Conservation (phyloP, 1,140 invertebrate genomes). For the Protaetia brevitarsis region DNA sequence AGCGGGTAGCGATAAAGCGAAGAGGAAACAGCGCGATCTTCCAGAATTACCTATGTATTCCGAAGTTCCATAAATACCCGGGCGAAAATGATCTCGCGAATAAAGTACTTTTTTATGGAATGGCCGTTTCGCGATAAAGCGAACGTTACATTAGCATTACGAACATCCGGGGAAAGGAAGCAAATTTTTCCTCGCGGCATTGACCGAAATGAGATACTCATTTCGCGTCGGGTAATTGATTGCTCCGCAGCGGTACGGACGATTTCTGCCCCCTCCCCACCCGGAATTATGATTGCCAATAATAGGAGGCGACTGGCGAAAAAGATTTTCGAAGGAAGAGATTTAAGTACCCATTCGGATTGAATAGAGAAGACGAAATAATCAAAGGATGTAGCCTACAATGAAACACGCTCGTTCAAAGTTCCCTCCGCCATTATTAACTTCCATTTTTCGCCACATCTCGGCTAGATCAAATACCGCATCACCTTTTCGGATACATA, state of each 20-base stretch:
- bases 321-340: too few species aligned
- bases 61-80: not conserved
- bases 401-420: too few species aligned
- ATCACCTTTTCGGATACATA: not conserved
- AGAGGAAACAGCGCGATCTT: too few species aligned
- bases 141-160: constrained; percentile 3
- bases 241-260: not conserved
- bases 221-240: not conserved
- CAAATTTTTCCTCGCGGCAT: not conserved
- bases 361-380: too few species aligned
- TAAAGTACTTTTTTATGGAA: constrained; percentile 1
- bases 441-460: too few species aligned
- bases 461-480: not conserved
- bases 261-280: too few species aligned
- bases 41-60: too few species aligned
- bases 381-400: too few species aligned
- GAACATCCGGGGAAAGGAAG: not conserved
- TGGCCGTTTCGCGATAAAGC: not conserved
- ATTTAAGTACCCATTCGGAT: too few species aligned
- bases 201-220: not conserved
- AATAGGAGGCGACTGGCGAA: not conserved
- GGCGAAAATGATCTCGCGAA: not conserved
- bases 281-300: not conserved
- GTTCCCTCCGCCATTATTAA: too few species aligned
- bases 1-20: too few species aligned